These are phyloP conservation scores for Aphyosemion australe DNA, from an alignment of 2,113 vertebrate species.

Conservation along the genomic window DNA sequence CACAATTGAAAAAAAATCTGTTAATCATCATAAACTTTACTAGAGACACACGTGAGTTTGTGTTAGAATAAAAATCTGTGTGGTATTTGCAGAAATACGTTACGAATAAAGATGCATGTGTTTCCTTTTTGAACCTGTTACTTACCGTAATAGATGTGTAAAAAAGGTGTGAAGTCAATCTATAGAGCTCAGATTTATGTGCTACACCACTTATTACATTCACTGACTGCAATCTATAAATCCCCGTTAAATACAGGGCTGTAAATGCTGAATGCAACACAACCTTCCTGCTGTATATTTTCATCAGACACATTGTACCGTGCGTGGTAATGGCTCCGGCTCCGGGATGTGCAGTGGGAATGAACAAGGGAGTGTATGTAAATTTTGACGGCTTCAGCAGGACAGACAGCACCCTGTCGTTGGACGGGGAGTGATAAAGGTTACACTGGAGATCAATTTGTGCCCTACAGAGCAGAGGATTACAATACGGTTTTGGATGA, in stretches of 20 bases:
- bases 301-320: slow-evolving; percentile 12
- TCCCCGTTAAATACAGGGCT: slow-evolving; percentile 42
- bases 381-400: slow-evolving; percentile 11
- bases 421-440: slow-evolving; percentile 50
- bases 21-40: no score
- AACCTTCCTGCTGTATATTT: slow-evolving; percentile 19
- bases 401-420: slow-evolving; percentile 13
- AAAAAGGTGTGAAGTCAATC: background rate
- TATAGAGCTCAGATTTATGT: slow-evolving; percentile 22
- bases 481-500: slow-evolving; percentile 49
- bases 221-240: slow-evolving; percentile 38
- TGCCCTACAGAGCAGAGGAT: slow-evolving; percentile 43
- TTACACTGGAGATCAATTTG: slow-evolving; percentile 40
- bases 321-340: slow-evolving; percentile 23
- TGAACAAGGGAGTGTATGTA: slow-evolving; percentile 17
- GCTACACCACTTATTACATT: slow-evolving; percentile 11
- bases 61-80: no score
- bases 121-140: slow-evolving; percentile 7
- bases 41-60: no score
- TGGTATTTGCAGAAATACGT: no score
- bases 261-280: slow-evolving; percentile 22
- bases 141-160: slow-evolving; percentile 1
- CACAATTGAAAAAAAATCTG: no score
- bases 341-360: slow-evolving; percentile 18
- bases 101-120: no score